phyloP scores from a whole-genome alignment of 2,797 vertebrate genomes.

The Heteromormyrus szaboi region DNA sequence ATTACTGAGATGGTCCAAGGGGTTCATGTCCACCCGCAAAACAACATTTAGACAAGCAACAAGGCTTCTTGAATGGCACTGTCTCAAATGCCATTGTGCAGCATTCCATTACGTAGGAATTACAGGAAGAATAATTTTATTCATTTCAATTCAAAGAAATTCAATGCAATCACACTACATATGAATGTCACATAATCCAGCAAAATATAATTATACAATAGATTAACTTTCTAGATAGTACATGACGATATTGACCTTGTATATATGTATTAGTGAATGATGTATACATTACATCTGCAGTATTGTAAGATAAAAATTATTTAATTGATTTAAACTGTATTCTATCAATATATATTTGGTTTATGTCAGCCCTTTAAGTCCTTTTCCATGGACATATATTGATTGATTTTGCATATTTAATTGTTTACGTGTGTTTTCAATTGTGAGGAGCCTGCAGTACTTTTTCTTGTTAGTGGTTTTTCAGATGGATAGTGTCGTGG shows the following conservation, averaged over 20 bases:
- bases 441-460: no score
- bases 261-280: background rate
- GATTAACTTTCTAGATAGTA: background rate
- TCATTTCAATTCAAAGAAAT: background rate
- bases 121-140: background rate
- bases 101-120: background rate
- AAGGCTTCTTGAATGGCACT: background rate
- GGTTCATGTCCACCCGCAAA: background rate
- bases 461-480: no score
- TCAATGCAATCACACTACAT: background rate
- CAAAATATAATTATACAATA: background rate
- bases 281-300: background rate
- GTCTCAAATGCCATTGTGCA: background rate
- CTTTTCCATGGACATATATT: no score
- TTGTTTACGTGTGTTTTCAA: no score
- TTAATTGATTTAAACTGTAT: no score
- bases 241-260: no score
- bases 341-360: no score
- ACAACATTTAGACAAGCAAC: background rate
- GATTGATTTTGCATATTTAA: no score
- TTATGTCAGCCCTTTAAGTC: no score
- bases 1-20: background rate
- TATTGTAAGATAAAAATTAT: no score
- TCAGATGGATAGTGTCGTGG: no score
- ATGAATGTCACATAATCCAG: background rate